Base-by-base conservation (phyloP, 2,888 invertebrate species). In the Papilio protenor region DNA sequence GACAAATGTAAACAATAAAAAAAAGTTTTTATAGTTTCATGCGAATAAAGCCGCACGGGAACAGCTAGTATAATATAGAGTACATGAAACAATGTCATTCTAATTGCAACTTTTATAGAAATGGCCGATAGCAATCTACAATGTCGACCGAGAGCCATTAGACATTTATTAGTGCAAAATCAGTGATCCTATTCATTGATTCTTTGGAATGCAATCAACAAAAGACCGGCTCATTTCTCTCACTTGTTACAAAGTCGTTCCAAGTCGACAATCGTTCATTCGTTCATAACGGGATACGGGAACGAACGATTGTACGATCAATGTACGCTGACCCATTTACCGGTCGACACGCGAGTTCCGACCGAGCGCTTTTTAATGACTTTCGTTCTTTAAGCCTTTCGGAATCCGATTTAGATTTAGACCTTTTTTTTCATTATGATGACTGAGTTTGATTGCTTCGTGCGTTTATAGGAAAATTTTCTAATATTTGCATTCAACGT, bases 301-400 rank as follows among this genome's bases (percentile, higher is more conserved):
- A 80, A 83, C 80, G 83, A 85, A 83, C 83, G 84, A 84, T 86
- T 84, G 84, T 81, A 81, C 84, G 83, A 86, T 87, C 87, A 85
- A 85, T 87, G 85, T 83, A 78, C 81, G 80, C 75, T 83, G 85
- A 84, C 86, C 87, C 83, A 86, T 87, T 87, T 87, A 84, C 85
- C 79, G 71, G 72, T 69, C 78, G 78, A 75, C 78, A 78, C 78
- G 81, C 82, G 80, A 77, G 80, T 83, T 83, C 84, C 83, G 82
- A 84, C 82, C 84, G 84, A 84, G 81, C 81, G 81, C 74, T 78
- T 78, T 78, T 78, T 78, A 78, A 78, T 78, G 78, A 76, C 78
- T 78, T 78, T 76, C 75, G 66, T 78, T 78, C 78, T 78, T 76
- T 75, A 78, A 78, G 78, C 73, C 78, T 66, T 72, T 75, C 45